Conservation (phyloP, 1,140 invertebrate species). For the Anastrepha obliqua region DNA sequence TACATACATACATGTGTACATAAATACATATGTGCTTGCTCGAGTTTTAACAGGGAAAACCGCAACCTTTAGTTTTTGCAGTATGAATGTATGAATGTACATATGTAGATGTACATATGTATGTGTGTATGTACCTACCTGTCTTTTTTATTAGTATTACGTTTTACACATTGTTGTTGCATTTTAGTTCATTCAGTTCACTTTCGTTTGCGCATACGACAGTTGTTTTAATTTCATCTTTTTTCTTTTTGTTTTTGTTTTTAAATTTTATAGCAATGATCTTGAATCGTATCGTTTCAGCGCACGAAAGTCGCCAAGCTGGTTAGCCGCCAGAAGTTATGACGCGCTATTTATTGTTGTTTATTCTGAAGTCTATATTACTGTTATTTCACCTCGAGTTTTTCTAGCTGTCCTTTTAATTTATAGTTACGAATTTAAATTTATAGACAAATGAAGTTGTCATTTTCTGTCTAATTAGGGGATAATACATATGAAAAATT, state of each 20-base stretch:
- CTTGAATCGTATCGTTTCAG: neutral
- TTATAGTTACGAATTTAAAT: too few species aligned
- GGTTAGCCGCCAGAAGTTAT: conserved; percentile 11
- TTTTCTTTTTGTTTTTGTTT: neutral
- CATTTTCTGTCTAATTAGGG: too few species aligned
- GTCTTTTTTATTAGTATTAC: neutral
- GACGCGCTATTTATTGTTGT: conserved; percentile 4
- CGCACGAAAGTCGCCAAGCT: neutral
- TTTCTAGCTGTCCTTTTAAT: too few species aligned
- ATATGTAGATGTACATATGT: neutral
- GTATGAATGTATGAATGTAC: too few species aligned
- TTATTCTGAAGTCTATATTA: neutral
- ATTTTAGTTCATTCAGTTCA: neutral
- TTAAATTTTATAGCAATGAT: neutral
- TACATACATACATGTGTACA: neutral
- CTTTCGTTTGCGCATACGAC: neutral
- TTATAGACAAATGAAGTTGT: too few species aligned
- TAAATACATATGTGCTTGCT: neutral
- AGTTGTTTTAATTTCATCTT: neutral
- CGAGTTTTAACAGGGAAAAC: neutral
- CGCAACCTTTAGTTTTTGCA: neutral
- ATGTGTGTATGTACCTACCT: neutral
- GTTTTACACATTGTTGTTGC: neutral
- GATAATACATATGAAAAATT: too few species aligned
- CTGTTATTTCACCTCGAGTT: too few species aligned